Evolutionary conservation across 64 coral and sea anemone species (phyloP), one percentile per base, ranked within the genome.

Genomic region (Stichodactyla helianthus): DNA sequence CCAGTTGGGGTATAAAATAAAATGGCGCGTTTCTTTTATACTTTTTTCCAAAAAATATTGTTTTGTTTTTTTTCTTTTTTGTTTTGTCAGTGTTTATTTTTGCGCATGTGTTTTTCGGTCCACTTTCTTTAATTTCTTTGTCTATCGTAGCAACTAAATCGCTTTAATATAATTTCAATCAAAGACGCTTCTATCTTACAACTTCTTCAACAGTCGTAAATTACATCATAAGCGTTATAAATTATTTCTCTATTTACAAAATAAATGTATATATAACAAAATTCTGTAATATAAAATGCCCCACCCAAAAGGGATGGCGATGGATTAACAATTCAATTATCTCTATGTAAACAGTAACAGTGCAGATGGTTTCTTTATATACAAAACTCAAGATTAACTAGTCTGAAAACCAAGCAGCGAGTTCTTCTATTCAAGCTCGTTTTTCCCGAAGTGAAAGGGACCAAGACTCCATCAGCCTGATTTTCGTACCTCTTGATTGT

Each of bases 201-300:
- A n/a, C 62, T n/a, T 65, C 20, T 58, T 31, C 68, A 74, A 6
- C 22, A 10, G 25, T 12, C 5, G 9, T 74, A 27, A 44, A 31
- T 74, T 74, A 74, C 68, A 74, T 74, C 62, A 22, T n/a, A 65
- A 20, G 68, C 68, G 68, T 74, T 23, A 74, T 74, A 74, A 74
- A 27, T 74, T 74, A 12, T 13, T 74, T n/a, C 19, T 74, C 25
- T 74, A 74, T 74, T 74, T 74, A 74, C 68, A 74, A 74, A 74
- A 31, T 74, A 74, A 74, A 74, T 74, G 68, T 74, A 3, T 44
- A 3, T 44, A 44, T 44, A 27, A 74, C 68, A 74, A 74, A 74
- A 74, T 74, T 74, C 6, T 74, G 27, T 74, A 6, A 74, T 74
- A 74, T 74, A 74, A 74, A 74, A 74, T 28, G 35, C n/a, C 27